Evolutionary conservation across 2,113 vertebrate genomes (phyloP).

Genomic region (Clinocottus analis): DNA sequence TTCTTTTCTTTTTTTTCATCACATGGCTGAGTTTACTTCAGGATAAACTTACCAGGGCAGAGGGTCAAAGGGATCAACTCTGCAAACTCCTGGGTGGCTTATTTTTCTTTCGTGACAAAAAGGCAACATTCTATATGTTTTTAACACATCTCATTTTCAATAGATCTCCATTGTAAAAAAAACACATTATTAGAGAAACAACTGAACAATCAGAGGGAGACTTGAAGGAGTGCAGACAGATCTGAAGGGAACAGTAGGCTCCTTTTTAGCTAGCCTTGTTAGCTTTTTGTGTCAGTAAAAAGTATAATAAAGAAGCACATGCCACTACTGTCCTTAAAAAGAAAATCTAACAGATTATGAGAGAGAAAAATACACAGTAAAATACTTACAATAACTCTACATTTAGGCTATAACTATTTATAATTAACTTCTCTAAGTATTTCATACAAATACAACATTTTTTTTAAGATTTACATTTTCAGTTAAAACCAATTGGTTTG

Average conservation of each 20-base stretch:
- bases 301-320: neutral
- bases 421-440: no score
- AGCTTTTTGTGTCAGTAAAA: neutral
- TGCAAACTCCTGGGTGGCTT: neutral
- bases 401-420: no score
- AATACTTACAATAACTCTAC: no score
- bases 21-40: neutral
- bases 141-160: neutral
- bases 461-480: no score
- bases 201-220: neutral
- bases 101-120: neutral
- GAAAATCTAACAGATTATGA: neutral
- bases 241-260: neutral
- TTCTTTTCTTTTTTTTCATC: constrained; percentile 52
- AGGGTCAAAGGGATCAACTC: constrained; percentile 24
- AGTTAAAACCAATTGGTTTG: no score
- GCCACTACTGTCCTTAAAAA: neutral
- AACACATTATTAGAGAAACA: neutral
- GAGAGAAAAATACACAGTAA: neutral
- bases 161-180: neutral
- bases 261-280: neutral
- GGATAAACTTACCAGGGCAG: constrained; percentile 13
- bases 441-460: no score
- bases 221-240: neutral
- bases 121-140: neutral